These are phyloP conservation scores for Chiroxiphia lanceolata DNA, from an alignment of 2,797 vertebrate species.

Conservation along the genomic window DNA sequence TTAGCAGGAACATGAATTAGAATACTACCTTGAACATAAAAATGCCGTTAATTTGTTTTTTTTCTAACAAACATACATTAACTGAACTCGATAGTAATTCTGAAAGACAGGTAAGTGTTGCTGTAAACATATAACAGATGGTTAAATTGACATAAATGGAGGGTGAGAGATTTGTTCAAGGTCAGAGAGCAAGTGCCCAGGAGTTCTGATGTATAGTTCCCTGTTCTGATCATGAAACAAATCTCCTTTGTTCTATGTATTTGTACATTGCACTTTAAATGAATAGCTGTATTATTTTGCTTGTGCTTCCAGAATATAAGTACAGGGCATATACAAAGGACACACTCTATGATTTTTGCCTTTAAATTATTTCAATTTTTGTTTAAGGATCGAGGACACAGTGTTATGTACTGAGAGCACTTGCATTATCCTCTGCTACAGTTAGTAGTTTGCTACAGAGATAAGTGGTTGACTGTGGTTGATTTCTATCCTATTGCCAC, in stretches of 20 bases:
- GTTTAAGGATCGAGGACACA: not conserved
- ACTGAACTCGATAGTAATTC: conserved; percentile 23
- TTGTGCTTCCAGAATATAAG: not conserved
- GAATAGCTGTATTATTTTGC: not conserved
- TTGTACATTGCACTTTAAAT: not conserved
- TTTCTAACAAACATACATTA: not conserved
- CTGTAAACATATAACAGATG: conserved; percentile 48
- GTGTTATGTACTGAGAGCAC: not conserved
- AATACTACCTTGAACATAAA: not conserved
- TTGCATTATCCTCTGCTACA: not conserved
- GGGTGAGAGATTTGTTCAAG: conserved; percentile 39
- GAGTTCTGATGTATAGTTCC: conserved; percentile 8
- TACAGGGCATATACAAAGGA: not conserved
- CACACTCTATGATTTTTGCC: not conserved
- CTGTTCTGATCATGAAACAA: conserved; percentile 33
- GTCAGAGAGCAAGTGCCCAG: conserved; percentile 61
- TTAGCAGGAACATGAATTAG: not conserved
- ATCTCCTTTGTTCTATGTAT: conserved; percentile 28
- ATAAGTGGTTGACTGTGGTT: not conserved
- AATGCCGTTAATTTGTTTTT: not conserved
- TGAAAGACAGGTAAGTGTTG: conserved; percentile 45
- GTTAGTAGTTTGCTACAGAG: not conserved
- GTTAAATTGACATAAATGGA: conserved; percentile 41
- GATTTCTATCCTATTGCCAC: not conserved
- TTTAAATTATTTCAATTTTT: not conserved